Base-by-base conservation (phyloP, 2,797 vertebrate genomes). In the Geotrypetes seraphini region DNA sequence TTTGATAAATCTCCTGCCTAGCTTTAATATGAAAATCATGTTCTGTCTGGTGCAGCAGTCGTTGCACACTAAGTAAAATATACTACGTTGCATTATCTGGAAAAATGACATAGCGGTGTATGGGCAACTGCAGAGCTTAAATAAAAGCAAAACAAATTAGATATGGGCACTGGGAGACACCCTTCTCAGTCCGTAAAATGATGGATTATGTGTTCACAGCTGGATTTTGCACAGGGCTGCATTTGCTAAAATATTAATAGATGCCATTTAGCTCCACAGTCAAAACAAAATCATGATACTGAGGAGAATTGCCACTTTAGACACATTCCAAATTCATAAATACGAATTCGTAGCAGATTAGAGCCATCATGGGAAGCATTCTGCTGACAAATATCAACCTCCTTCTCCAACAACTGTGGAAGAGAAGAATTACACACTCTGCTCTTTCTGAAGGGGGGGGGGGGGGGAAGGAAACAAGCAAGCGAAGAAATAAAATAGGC, bases 211-310 rank as follows among this genome's bases (percentile, higher is more conserved):
- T 49, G 23, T 42, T 47, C 39, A 31, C 50, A 57, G 30, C 10
- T 63, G 37, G 15, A 24, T 53, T 53, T 43, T 50, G 32, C 25
- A 55, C n/a, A 8, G 10, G 25, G 17, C 22, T 34, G 43, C 55
- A 40, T 51, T 55, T 42, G 42, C 16, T 37, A 50, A 32, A 22
- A 32, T 22, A 22, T 22, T 22, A 22, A 32, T 32, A 22, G 31
- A 7, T 16, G 13, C 22, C 31, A 32, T 32, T 32, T 22, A 32
- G 13, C 31, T 20, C 19, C 10, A 31, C 13, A 32, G 29, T 20
- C 31, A n/a, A n/a, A n/a, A n/a, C n/a, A n/a, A n/a, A 31, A 17
- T 13, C 28, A 31, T 20, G 28, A 20, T 31, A 20, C 13, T 7
- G 10, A 17, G 12, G n/a, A 17, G 16, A 16, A 19, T 19, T 31